phyloP scores from a whole-genome alignment of 2,113 vertebrate genomes.

The Pantherophis guttatus region DNA sequence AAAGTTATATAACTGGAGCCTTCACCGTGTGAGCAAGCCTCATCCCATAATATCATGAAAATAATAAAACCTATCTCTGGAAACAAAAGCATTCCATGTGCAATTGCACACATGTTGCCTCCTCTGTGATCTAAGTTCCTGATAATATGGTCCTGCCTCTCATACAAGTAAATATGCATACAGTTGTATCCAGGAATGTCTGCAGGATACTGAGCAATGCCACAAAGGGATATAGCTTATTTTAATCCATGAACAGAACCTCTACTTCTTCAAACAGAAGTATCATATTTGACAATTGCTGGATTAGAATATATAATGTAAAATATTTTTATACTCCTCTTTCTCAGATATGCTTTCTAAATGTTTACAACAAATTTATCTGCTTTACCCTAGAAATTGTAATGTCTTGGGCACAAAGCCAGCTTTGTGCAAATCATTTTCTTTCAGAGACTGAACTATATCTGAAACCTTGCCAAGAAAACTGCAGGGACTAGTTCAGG shows the following conservation, averaged over 20 bases:
- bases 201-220: neutral
- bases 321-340: neutral
- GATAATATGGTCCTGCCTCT: neutral
- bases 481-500: neutral
- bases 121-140: neutral
- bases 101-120: neutral
- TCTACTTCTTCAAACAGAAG: neutral
- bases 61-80: neutral
- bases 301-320: neutral
- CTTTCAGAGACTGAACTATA: neutral
- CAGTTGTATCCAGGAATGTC: neutral
- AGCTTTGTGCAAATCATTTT: neutral
- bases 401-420: neutral
- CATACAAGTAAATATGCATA: neutral
- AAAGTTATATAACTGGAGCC: neutral
- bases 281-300: neutral
- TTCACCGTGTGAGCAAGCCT: neutral
- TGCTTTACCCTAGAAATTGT: neutral
- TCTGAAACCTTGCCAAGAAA: neutral
- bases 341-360: neutral
- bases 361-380: neutral
- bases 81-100: neutral
- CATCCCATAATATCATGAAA: neutral
- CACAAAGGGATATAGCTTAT: neutral
- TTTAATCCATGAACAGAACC: neutral